Evolutionary conservation across 1,140 invertebrate species (phyloP), one percentile per base, ranked within the genome.

Genomic region (Pissodes strobi): DNA sequence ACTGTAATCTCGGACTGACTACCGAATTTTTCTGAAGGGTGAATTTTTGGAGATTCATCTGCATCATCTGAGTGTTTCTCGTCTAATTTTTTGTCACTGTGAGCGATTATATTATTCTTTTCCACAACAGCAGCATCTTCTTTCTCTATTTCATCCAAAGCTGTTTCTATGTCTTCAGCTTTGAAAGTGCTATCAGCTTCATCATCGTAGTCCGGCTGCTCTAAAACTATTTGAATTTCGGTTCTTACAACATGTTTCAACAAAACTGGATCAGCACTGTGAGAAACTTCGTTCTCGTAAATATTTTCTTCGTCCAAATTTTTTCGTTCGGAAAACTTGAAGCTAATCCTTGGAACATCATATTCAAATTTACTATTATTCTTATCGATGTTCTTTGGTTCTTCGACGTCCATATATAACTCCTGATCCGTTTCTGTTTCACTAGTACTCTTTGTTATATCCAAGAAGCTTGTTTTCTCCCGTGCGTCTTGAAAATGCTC

Each of bases 321-420:
- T 58, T 51, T 48, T 22, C 30, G 60, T 56, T 76, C 74, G 34
- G 72, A 71, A 58, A 78, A 77, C 18, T 73, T 75, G 53, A 78
- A 78, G 52, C 72, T 75, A 27, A 78, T 78, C 41, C 64, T 74
- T 9, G 76, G 76, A 2, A 78, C 74, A 53, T 78, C 76, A 59
- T 74, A 76, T 56, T 74, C 71, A 30, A 69, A 73, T 48, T 68
- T 46, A 27, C 55, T 62, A 41, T 68, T 74, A 15, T 69, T 68
- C 37, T 66, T 55, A 22, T 57, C 62, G 3, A 70, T 57, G 48
- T 65, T 67, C 23, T 46, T 58, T 9, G 58, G 65, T 8, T 64
- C 52, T 17, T 71, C 68, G 0, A 71, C 66, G 43, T 74, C 70
- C 18, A 65, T 66, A 37, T 74, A 74, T 1, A 74, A 27, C 37